Conservation (phyloP, 2,113 vertebrate species). For the Gavia stellata region DNA sequence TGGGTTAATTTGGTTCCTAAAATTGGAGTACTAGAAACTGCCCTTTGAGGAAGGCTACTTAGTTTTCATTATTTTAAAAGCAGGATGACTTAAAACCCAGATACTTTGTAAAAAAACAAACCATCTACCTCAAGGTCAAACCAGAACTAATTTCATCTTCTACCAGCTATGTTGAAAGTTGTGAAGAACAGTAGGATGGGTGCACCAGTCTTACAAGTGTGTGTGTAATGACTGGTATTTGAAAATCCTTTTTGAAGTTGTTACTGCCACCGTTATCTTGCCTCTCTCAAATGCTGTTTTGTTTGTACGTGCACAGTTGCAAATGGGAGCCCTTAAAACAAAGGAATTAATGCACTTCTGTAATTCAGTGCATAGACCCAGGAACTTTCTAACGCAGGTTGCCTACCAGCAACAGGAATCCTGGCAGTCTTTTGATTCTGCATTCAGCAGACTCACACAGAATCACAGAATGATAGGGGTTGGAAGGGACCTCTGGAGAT, state of each 20-base stretch:
- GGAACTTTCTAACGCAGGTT: background rate
- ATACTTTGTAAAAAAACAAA: background rate
- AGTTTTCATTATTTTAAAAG: background rate
- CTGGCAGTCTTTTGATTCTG: background rate
- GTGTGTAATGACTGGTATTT: background rate
- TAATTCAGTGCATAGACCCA: background rate
- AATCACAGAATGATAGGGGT: no score
- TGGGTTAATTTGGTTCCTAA: background rate
- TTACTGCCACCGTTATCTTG: background rate
- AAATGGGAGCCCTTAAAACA: background rate
- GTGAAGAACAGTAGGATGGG: background rate
- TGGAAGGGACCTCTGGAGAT: no score
- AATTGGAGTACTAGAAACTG: background rate
- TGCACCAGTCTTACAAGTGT: background rate
- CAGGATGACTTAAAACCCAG: background rate
- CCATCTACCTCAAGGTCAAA: background rate
- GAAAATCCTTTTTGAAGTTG: background rate
- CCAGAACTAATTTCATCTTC: background rate
- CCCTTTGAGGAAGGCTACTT: background rate
- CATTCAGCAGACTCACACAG: background rate
- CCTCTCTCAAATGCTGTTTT: background rate
- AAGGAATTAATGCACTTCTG: background rate
- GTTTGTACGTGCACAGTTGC: background rate
- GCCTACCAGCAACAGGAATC: background rate
- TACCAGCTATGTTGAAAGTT: background rate